Evolutionary conservation across 2,888 invertebrate species (phyloP).

Genomic region (Oscheius myriophilus): DNA sequence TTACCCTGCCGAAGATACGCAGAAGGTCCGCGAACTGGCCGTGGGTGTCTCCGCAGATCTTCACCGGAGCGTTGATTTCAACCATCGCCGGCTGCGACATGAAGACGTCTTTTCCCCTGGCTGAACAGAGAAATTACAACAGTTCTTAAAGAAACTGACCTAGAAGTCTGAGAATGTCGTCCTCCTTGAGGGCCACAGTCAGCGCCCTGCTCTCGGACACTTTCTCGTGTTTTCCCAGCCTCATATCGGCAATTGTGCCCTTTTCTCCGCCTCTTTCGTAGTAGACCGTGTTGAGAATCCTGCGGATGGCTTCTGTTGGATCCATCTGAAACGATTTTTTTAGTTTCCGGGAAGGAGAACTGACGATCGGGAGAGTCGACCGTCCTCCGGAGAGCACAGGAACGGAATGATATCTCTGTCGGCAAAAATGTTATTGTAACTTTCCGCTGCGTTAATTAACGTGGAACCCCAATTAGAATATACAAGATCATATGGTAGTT

Average conservation of each 20-base stretch:
- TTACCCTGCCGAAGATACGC: slow-evolving; percentile 36
- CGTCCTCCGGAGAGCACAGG: too few species aligned
- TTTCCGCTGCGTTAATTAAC: too few species aligned
- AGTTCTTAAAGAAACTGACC: neutral
- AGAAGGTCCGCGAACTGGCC: slow-evolving; percentile 52
- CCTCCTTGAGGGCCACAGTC: neutral
- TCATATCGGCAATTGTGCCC: neutral
- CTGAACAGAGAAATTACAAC: too few species aligned
- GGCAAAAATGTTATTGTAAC: too few species aligned
- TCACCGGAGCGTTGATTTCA: slow-evolving; percentile 46
- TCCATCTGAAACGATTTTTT: too few species aligned
- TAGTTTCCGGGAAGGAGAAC: too few species aligned
- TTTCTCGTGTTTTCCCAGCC: neutral
- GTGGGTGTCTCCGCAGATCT: slow-evolving; percentile 52
- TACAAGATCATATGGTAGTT: too few species aligned
- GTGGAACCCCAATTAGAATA: too few species aligned
- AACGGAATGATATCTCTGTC: too few species aligned
- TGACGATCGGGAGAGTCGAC: too few species aligned
- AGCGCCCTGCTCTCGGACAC: neutral
- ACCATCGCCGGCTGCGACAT: slow-evolving; percentile 23
- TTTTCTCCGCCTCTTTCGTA: neutral
- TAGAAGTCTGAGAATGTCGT: slow-evolving; percentile 1
- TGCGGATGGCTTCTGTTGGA: neutral
- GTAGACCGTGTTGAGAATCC: slow-evolving; percentile 7
- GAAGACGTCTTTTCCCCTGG: neutral